phyloP scores from a whole-genome alignment of 53 echinoderm and acorn worm genomes.

The Mesocentrotus franciscanus region DNA sequence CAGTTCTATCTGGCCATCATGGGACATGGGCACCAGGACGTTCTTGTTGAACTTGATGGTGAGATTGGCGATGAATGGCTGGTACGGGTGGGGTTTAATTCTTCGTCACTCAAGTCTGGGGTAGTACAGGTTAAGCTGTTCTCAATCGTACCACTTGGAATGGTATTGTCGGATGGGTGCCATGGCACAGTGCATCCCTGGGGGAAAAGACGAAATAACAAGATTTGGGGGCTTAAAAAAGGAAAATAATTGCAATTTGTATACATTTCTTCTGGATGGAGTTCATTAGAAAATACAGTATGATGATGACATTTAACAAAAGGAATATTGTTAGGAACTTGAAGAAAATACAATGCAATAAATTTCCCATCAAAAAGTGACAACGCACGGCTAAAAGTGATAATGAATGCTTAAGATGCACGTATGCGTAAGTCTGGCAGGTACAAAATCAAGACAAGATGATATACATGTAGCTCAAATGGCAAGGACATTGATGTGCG shows the following conservation, averaged over 20 bases:
- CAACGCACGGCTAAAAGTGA: no score
- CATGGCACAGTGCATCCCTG: constrained; percentile 52
- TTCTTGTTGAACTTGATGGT: constrained; percentile 69
- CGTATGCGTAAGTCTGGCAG: not conserved
- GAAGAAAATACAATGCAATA: no score
- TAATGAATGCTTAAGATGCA: no score
- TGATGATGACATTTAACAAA: no score
- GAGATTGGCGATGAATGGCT: constrained; percentile 71
- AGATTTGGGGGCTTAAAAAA: not conserved
- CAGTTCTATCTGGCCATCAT: constrained; percentile 59
- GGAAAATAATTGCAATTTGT: not conserved
- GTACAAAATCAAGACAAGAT: not conserved
- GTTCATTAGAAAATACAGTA: no score
- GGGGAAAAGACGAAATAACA: not conserved
- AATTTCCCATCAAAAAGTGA: no score
- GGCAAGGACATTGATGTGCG: no score
- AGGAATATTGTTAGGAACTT: no score
- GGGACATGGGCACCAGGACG: constrained; percentile 42
- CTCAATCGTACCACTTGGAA: not conserved
- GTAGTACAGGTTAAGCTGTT: constrained; percentile 56
- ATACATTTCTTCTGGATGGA: no score
- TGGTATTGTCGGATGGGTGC: not conserved
- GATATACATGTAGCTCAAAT: not conserved
- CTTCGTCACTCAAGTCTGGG: constrained; percentile 60
- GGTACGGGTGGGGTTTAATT: not conserved